phyloP scores from a whole-genome alignment of 1,140 invertebrate species.

The Wasmannia auropunctata region DNA sequence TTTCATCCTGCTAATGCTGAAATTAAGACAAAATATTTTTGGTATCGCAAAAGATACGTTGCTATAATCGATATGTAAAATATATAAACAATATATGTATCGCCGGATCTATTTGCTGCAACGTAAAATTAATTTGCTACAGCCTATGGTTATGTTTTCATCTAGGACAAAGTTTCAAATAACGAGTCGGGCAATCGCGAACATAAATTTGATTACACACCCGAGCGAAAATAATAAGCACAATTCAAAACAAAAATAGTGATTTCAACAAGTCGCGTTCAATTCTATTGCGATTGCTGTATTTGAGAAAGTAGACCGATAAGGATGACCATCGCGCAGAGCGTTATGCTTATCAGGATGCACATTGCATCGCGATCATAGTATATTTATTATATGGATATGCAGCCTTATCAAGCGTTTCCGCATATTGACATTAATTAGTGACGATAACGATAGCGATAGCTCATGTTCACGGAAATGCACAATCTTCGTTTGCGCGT shows the following conservation, averaged over 20 bases:
- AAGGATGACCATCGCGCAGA: constrained; percentile 11
- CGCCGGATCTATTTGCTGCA: too few species aligned
- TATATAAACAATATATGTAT: too few species aligned
- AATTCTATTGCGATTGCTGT: background rate
- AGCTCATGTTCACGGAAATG: constrained; percentile 31
- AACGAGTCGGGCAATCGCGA: background rate
- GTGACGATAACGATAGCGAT: constrained; percentile 62
- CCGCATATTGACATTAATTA: constrained; percentile 68
- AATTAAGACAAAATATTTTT: background rate
- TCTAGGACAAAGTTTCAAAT: background rate
- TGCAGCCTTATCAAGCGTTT: constrained; percentile 56
- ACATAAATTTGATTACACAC: background rate
- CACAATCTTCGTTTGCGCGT: background rate
- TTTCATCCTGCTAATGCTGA: background rate
- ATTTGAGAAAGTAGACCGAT: background rate
- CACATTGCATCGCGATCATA: constrained; percentile 29
- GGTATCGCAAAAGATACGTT: background rate
- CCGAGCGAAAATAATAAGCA: background rate
- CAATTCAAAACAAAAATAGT: background rate
- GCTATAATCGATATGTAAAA: too few species aligned
- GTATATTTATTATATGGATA: constrained; percentile 44
- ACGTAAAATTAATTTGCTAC: background rate
- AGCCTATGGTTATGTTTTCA: background rate
- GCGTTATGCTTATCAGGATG: constrained; percentile 20
- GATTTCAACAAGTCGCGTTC: background rate